phyloP scores from a whole-genome alignment of 2,888 invertebrate genomes.

The Aphrophora alni region DNA sequence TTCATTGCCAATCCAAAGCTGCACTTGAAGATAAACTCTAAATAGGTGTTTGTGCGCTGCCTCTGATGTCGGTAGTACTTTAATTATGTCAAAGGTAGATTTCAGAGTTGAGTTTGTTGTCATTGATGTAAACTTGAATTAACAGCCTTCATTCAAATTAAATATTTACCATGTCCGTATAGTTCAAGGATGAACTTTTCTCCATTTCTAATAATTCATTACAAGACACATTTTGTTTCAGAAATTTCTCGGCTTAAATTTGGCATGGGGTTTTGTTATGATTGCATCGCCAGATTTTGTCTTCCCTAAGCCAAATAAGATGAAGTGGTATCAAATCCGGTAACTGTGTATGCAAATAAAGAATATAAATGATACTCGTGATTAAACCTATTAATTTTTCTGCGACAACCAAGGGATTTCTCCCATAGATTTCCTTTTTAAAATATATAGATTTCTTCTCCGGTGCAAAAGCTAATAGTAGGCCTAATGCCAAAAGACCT shows the following conservation, averaged over 20 bases:
- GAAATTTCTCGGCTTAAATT: conserved; percentile 12
- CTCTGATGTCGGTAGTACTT: not conserved
- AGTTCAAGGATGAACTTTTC: conserved; percentile 13
- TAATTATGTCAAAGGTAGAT: conserved; percentile 10
- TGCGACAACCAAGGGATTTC: no score
- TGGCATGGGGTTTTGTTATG: conserved; percentile 3
- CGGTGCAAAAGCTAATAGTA: no score
- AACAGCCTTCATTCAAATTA: not conserved
- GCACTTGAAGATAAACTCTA: conserved; percentile 7
- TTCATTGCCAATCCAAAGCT: not conserved
- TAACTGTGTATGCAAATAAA: no score
- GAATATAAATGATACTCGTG: no score
- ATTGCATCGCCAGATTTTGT: not conserved
- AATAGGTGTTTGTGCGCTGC: conserved; percentile 7
- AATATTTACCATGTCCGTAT: no score
- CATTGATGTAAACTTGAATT: not conserved
- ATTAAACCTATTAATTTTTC: no score
- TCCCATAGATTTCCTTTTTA: no score
- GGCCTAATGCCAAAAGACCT: no score
- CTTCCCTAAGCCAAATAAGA: no score
- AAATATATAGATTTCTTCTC: no score
- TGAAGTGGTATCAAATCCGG: no score
- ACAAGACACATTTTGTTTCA: not conserved
- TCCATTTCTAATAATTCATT: not conserved
- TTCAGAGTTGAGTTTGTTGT: not conserved